A percentile compares a stretch with the other conserved stretches of the same genome.
phyloP scores from a whole-genome alignment of 1,140 invertebrate genomes.

The Acromyrmex heyeri region DNA sequence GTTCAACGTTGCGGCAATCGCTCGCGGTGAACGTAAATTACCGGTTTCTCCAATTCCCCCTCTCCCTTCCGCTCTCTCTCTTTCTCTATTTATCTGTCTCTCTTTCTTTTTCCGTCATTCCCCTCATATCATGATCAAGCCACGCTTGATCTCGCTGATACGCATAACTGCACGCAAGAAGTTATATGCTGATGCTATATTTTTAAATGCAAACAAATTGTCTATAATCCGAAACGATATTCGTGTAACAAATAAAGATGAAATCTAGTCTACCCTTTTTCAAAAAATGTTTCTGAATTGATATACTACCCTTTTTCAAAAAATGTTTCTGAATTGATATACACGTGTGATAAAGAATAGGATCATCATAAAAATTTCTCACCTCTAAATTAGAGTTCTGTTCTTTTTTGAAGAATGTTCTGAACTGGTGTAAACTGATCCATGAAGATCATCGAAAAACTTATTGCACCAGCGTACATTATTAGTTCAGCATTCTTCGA shows the following conservation, averaged over 20 bases:
- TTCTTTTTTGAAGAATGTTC: no score
- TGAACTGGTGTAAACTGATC: no score
- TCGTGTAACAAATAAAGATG: conserved; percentile 17
- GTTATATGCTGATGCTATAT: background rate
- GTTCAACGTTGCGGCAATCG: conserved; percentile 70
- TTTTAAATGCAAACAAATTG: conserved; percentile 37
- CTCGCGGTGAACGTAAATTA: conserved; percentile 77
- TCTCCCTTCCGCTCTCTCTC: conserved; percentile 29
- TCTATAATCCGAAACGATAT: conserved; percentile 28
- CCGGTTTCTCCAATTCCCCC: conserved; percentile 77
- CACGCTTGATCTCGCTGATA: conserved; percentile 47
- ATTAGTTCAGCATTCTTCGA: no score
- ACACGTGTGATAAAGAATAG: no score
- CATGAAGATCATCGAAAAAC: no score
- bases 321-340: no score
- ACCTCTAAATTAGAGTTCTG: no score
- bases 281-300: no score
- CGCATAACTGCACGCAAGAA: conserved; percentile 7
- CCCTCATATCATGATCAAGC: conserved; percentile 56
- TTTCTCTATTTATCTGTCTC: conserved; percentile 44
- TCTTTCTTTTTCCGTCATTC: conserved; percentile 7
- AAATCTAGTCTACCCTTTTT: background rate
- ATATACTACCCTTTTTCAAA: no score
- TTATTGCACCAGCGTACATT: no score
- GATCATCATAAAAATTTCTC: no score